Conservation (phyloP, 2,113 vertebrate genomes). For the Sceloporus tristichus region DNA sequence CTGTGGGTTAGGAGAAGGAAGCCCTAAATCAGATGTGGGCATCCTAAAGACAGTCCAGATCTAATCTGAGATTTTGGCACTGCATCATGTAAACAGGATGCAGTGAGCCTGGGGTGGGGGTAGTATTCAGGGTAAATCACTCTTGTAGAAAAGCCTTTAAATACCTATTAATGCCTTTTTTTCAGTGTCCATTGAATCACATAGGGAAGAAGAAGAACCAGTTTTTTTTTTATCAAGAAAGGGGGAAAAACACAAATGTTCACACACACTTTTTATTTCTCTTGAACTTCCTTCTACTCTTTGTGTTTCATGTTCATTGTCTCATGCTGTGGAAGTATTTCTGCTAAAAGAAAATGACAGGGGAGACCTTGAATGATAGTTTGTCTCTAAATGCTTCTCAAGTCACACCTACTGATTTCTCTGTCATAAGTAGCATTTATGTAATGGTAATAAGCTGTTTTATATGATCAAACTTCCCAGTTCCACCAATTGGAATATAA, state of each 20-base stretch:
- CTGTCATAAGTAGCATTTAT: slow-evolving; percentile 1
- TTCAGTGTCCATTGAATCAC: background rate
- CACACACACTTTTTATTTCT: slow-evolving; percentile 1
- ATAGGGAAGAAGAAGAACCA: background rate
- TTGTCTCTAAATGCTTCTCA: background rate
- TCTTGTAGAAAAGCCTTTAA: too few species aligned
- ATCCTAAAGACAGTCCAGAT: too few species aligned
- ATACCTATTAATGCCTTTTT: background rate
- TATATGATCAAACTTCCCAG: background rate
- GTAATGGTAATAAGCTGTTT: background rate
- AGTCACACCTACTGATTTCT: background rate
- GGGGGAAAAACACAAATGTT: too few species aligned
- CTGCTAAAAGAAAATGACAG: background rate
- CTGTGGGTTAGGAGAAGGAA: too few species aligned
- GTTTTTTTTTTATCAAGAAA: background rate
- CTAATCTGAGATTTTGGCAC: too few species aligned
- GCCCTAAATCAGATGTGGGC: too few species aligned
- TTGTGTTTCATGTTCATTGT: background rate
- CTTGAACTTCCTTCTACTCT: slow-evolving; percentile 8
- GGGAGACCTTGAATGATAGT: background rate
- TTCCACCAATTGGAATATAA: background rate
- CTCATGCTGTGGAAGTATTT: slow-evolving; percentile 24
- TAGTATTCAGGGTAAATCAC: too few species aligned
- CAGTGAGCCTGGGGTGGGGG: too few species aligned
- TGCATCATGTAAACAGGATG: too few species aligned